phyloP scores from a whole-genome alignment of 1,140 invertebrate genomes.

The Orchestia grillus region DNA sequence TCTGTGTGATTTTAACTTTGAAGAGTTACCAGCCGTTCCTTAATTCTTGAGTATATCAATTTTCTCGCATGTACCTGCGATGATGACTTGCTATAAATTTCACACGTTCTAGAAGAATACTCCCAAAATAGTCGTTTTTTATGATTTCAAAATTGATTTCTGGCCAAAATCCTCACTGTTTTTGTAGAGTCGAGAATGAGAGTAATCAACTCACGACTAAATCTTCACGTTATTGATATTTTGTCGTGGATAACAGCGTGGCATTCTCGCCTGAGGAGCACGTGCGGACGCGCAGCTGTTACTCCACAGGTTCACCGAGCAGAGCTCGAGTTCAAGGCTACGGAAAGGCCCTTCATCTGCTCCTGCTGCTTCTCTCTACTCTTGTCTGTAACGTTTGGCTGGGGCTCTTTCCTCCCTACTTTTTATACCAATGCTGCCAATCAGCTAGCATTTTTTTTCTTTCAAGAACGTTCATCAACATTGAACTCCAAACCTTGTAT shows the following conservation, averaged over 20 bases:
- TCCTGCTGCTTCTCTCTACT: not conserved
- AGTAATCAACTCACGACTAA: not conserved
- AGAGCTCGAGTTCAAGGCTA: constrained; percentile 14
- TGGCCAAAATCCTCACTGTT: not conserved
- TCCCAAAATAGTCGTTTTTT: no score
- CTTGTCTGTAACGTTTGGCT: not conserved
- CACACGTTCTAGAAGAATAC: no score
- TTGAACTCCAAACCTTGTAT: not conserved
- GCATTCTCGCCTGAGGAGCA: not conserved
- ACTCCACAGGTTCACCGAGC: not conserved
- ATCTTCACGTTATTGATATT: not conserved
- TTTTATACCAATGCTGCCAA: not conserved
- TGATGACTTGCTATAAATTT: not conserved
- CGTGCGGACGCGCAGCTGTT: constrained; percentile 19
- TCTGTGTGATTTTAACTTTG: not conserved
- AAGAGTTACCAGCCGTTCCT: not conserved
- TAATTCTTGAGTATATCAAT: not conserved
- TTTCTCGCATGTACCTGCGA: not conserved
- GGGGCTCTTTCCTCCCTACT: not conserved
- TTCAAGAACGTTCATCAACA: not conserved
- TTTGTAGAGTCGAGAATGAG: not conserved
- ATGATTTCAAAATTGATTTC: no score
- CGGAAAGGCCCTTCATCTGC: not conserved
- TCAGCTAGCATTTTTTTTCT: not conserved
- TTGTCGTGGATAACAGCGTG: not conserved